These are phyloP conservation scores for Drosophila barbarae DNA, from an alignment of 2,888 invertebrate species.

Conservation along the genomic window DNA sequence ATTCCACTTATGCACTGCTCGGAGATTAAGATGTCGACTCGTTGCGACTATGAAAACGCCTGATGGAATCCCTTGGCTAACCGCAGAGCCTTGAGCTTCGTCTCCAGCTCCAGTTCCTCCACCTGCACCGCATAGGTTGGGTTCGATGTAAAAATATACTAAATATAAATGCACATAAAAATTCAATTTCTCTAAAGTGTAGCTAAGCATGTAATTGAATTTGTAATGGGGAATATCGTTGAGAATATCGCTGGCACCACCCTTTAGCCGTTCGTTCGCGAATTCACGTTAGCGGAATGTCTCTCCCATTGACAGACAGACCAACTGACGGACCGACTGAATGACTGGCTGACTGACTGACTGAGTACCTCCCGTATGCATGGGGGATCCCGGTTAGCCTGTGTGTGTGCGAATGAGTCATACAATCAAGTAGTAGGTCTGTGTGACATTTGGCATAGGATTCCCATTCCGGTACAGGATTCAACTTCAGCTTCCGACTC, in stretches of 20 bases:
- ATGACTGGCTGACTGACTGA: constrained; percentile 11
- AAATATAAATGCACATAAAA: constrained; percentile 72
- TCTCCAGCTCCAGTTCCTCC: not conserved
- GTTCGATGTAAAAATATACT: constrained; percentile 62
- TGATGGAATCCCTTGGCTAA: constrained; percentile 45
- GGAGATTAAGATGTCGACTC: constrained; percentile 47
- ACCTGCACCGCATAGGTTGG: constrained; percentile 16
- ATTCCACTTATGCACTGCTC: constrained; percentile 40
- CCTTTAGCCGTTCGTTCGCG: constrained; percentile 59
- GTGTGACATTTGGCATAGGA: constrained; percentile 51
- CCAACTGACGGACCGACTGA: constrained; percentile 22
- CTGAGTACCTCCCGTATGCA: constrained; percentile 46
- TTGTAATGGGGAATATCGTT: constrained; percentile 76
- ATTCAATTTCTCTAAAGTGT: constrained; percentile 76
- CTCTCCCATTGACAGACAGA: constrained; percentile 57
- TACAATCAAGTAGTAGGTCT: constrained; percentile 42
- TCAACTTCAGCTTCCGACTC: constrained; percentile 20
- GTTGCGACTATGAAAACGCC: constrained; percentile 58
- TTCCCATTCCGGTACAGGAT: not conserved
- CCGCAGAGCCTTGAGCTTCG: constrained; percentile 25
- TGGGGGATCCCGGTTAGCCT: constrained; percentile 26
- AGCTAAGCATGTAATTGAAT: constrained; percentile 78
- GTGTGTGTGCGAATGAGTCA: constrained; percentile 45
- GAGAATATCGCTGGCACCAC: constrained; percentile 28
- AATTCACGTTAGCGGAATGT: constrained; percentile 56